Base-by-base conservation (phyloP, 2,888 invertebrate species). In the Zaprionus lineosus region DNA sequence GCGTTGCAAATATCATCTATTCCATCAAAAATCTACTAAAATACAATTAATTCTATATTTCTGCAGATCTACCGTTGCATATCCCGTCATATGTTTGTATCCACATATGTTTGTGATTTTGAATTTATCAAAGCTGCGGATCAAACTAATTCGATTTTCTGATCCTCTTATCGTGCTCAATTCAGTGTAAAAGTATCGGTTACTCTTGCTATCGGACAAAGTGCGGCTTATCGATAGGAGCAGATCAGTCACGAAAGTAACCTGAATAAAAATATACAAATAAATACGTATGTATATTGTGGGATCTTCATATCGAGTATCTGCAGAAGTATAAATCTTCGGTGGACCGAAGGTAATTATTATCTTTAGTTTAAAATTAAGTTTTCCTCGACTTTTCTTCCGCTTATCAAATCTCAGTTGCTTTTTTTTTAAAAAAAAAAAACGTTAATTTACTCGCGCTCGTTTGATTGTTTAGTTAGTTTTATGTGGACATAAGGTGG, bases 381-480 rank as follows among this genome's bases (percentile, higher is more conserved):
- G 19, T n/a, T 24, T 43, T 43, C 9, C n/a, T 7, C n/a, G 8
- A 24, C 8, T 24, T 21, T 44, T 16, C 9, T 26, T 36, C 6
- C 6, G 24, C 8, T n/a, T 18, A 1, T 56, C 58, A 62, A 62
- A 37, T 59, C 43, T 33, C 34, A 44, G 51, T 48, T 67, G 51
- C 44, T 63, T 57, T 24, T 24, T 6, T n/a, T 7, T 7, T 24
- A 2, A 4, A 11, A 29, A 9, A 12, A 29, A 29, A 11, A 29
- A 29, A 9, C 6, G 34, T 43, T 31, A 8, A 39, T n/a, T 19
- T 21, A 24, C 52, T 36, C 26, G 19, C 19, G 28, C 36, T 44
- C 21, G 16, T 39, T 59, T 65, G 43, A 29, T 59, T 61, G 56
- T 40, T 74, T 29, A 21, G 19, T 63, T 48, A 43, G 50, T 52